Evolutionary conservation across 2,113 vertebrate species (phyloP), one percentile per base, ranked within the genome.

Genomic region (Porphyrio hochstetteri): DNA sequence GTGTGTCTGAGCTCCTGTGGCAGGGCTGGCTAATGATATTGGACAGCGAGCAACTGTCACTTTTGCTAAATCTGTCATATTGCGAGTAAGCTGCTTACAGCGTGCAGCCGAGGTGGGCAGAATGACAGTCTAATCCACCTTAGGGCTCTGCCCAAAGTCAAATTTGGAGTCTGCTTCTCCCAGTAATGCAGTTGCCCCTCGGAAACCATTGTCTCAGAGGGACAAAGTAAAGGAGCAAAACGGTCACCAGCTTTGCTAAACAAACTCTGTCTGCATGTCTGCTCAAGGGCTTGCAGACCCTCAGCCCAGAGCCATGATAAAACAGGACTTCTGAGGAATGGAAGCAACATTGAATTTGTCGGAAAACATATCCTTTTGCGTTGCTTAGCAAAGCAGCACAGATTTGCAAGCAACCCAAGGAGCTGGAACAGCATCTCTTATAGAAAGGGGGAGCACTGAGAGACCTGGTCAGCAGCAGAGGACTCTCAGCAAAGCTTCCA

Each of bases 61-160:
- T 95, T 96, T 89, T 93, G 88, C 69, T 94, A 91, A 91, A 93
- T 71, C 69, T 94, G 77, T 92, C 91, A 86, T 90, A 84, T 89
- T 91, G 61, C 3, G 7, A 75, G 44, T 86, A 95, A 95, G 91
- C 95, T 84, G 74, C 94, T 92, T 96, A 86, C 38, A 88, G 86
- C 61, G 35, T 75, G 60, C 64, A 46, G 77, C 52, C 82, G 65
- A 86, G 57, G 57, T 91, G 83, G 92, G 44, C 86, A 91, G 80
- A 86, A 79, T 61, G 67, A 53, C 36, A 23, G 42, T 17, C 90
- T 93, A 82, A 90, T 93, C 86, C 82, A 93, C 77, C 72, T 86
- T n/a, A 75, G 82, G 61, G 35, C 72, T 88, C 95, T 90, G 48
- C 42, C 65, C 77, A 81, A 92, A 90, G 64, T 92, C 56, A 84